Evolutionary conservation across 2,797 vertebrate genomes (phyloP), one percentile per base, ranked within the genome.

Genomic region (Paratrypauchen microcephalus): DNA sequence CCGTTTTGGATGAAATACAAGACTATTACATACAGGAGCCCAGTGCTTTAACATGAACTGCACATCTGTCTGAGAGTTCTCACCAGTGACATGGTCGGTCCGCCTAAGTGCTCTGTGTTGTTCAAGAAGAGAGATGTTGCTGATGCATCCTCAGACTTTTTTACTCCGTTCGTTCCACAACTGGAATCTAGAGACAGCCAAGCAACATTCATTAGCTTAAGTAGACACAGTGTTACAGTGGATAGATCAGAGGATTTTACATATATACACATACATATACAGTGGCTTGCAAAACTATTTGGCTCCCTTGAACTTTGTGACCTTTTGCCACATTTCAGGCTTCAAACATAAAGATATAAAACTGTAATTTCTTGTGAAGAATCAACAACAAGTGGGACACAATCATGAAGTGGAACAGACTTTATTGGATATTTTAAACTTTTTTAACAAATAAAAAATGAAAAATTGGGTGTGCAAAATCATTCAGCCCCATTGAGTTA

Each of bases 151-250:
- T 94, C 93, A 4, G 93, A 91, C 87, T 94, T 87, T 75, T 95
- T 96, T 80, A 99, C 93, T 52, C 97, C 97, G 1, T 99, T 99
- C 81, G 97, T 99, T 92, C 96, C 95, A 78, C 96, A 97, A 93
- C 88, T 97, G 26, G 96, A 95, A 90, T 95, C 97, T 98, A 77
- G 64, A 75, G 23, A 26, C 45, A 16, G 21, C n/a, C 39, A 64
- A 9, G 41, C 41, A 28, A 48, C 16, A 26, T 16, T 18, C 13
- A 26, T 64, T 24, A 64, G 30, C 41, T 48, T 64, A 23, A 48
- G 6, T 15, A 71, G n/a, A 76, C 4, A 81, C n/a, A 63, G 21
- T n/a, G 8, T 73, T 52, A 13, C 11, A 23, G 5, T 8, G 7
- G 16, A 19, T 9, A 9, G 55, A 67, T 41, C 9, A 47, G 30